These are phyloP conservation scores for Ptilonorhynchus violaceus DNA, from an alignment of 2,113 vertebrate genomes.

Conservation along the genomic window DNA sequence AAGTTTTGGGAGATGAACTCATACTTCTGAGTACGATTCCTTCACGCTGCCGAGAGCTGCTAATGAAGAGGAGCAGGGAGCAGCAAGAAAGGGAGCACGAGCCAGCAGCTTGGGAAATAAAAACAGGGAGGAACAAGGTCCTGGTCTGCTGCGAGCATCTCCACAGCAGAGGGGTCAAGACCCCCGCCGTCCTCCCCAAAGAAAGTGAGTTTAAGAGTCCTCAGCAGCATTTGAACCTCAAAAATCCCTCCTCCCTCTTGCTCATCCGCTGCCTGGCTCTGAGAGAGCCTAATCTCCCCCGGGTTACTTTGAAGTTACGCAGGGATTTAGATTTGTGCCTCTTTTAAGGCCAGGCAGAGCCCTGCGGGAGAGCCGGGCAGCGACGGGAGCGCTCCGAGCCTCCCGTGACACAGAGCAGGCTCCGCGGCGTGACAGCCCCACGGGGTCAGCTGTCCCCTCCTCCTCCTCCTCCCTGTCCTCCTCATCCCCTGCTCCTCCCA, in stretches of 20 bases:
- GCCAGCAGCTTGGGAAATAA: not conserved
- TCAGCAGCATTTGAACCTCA: not conserved
- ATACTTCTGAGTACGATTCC: slow-evolving; percentile 13
- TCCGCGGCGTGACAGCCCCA: not conserved
- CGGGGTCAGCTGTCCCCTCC: not conserved
- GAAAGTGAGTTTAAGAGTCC: not conserved
- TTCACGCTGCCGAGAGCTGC: slow-evolving; percentile 31
- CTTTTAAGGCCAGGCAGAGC: slow-evolving; percentile 47
- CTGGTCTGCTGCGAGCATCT: not conserved
- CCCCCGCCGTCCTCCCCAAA: not conserved
- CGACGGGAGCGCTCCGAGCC: not conserved
- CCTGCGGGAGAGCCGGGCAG: not conserved
- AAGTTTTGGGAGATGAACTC: slow-evolving; percentile 69
- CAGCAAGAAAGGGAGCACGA: not conserved
- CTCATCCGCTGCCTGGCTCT: not conserved
- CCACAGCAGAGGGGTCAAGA: not conserved
- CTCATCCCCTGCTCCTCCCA: not conserved
- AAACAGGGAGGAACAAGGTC: not conserved
- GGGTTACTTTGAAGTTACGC: slow-evolving; percentile 39
- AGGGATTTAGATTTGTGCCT: slow-evolving; percentile 57
- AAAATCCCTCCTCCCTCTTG: not conserved
- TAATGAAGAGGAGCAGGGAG: slow-evolving; percentile 46
- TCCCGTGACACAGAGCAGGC: slow-evolving; percentile 54
- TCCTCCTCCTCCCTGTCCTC: not conserved
- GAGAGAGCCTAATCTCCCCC: not conserved